phyloP scores from a whole-genome alignment of 1,140 invertebrate genomes.

The Drosophila bifasciata region DNA sequence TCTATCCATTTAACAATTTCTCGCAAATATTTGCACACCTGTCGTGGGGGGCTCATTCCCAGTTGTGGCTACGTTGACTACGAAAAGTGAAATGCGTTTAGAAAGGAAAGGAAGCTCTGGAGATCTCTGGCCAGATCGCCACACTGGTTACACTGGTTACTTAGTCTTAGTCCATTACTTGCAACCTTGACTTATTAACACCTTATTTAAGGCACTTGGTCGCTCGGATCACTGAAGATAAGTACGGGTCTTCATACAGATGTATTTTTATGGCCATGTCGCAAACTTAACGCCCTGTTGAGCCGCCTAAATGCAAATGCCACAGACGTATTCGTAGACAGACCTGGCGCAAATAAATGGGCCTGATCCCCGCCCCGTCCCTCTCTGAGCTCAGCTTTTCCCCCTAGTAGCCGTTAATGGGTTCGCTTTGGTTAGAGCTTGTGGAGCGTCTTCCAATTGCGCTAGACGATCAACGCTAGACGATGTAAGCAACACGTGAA shows the following conservation, averaged over 20 bases:
- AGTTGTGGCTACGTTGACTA: constrained; percentile 29
- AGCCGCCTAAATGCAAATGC: constrained; percentile 74
- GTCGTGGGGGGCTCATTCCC: constrained; percentile 12
- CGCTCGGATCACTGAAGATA: constrained; percentile 32
- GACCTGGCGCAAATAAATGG: constrained; percentile 74
- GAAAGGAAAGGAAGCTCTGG: constrained; percentile 64
- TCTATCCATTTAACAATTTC: constrained; percentile 52
- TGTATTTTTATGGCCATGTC: constrained; percentile 61
- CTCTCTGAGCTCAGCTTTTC: constrained; percentile 5
- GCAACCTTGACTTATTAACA: constrained; percentile 77
- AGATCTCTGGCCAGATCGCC: constrained; percentile 4
- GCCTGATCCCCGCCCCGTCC: constrained; percentile 12
- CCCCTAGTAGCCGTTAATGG: constrained; percentile 47
- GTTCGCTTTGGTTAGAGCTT: constrained; percentile 47
- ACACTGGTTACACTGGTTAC: not conserved
- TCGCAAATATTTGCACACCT: constrained; percentile 62
- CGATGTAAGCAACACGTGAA: constrained; percentile 69
- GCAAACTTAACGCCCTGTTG: constrained; percentile 81
- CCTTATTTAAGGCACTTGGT: constrained; percentile 25
- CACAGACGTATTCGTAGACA: constrained; percentile 25
- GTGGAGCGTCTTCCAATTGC: constrained; percentile 69
- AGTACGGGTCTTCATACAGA: constrained; percentile 16
- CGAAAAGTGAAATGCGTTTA: constrained; percentile 72
- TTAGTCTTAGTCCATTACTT: constrained; percentile 37
- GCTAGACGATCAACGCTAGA: constrained; percentile 54